Evolutionary conservation across 1,140 invertebrate species (phyloP), one percentile per base, ranked within the genome.

Genomic region (Papilio machaon): DNA sequence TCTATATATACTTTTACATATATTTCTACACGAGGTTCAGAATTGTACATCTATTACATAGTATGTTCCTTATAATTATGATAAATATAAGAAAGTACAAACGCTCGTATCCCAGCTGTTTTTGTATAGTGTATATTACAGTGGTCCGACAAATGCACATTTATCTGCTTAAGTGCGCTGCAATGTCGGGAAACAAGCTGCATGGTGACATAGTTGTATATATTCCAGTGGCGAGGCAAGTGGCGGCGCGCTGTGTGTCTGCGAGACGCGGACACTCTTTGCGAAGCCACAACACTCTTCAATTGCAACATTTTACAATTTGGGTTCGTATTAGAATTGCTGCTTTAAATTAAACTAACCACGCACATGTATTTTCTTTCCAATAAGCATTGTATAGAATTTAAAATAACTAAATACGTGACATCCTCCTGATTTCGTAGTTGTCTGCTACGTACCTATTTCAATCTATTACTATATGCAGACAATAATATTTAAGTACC

Each of bases 121-220:
- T 30, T 30, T 30, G 23, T 30, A 30, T 30, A 30, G 23, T 30
- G 23, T 30, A 30, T 30, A 30, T 30, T 13, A 15, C 64, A 67
- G 64, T 15, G 23, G 64, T 67, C 11, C 19, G 6, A 23, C 4
- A 30, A 67, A 67, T 13, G 23, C 23, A 73, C 70, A 73, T 73
- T 73, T 73, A 73, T 73, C 38, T 73, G n/a, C 43, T 73, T 73
- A 73, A 73, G 70, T 73, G 43, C 70, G 8, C 43, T 11, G n/a
- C 70, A 46, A 46, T 73, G 38, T 73, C 38, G 15, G 13, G 43
- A 19, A 19, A 46, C 67, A 73, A 70, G 67, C 19, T 17, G 38
- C 10, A 1, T 17, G 35, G 15, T 17, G 43, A 46, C 54, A 58
- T n/a, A 17, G 11, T 5, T 54, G 38, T 17, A 46, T 43, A 73